Base-by-base conservation (phyloP, 2,888 invertebrate species). In the Selenia dentaria region DNA sequence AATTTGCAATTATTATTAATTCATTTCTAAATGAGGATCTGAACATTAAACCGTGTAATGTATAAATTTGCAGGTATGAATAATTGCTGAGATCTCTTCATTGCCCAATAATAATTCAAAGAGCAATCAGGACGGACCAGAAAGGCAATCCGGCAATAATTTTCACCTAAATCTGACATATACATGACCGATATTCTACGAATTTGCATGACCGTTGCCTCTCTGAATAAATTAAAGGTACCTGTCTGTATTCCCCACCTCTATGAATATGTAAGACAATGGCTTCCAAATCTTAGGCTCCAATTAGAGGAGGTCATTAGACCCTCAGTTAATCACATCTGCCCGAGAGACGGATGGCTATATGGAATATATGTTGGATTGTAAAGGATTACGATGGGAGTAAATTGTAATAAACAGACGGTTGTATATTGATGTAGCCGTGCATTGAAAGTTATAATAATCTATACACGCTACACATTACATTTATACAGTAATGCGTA, bases 251-350 rank as follows among this genome's bases (percentile, higher is more conserved):
- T 31, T 33, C 79, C 82, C 75, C 77, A 64, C 70, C 72, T 74
- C 87, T 83, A 89, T 90, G 89, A 90, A 90, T 90, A 90, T 90
- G 89, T 89, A 90, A 90, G 89, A 87, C 88, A 82, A 82, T 83
- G 82, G 41, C 81, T 80, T 81, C 79, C 83, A 83, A 88, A 90
- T 88, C 88, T 88, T 84, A 85, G 82, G 57, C 74, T 77, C 81
- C 88, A 88, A 87, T 90, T 87, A 88, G 80, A 62, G 65, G 64
- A 75, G 81, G 83, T 83, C 85, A 85, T 86, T 84, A 85, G 80
- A 73, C 77, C 81, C 70, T 67, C 71, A 72, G 75, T 83, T 81
- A 78, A 83, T 84, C 83, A 85, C 82, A 70, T 70, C 74, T 72
- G 68, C 45, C 64, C 67, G 55, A 64, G 64, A 76, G 72, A 72